Conservation (phyloP, 2,113 vertebrate species). For the Cyanoderma ruficeps region DNA sequence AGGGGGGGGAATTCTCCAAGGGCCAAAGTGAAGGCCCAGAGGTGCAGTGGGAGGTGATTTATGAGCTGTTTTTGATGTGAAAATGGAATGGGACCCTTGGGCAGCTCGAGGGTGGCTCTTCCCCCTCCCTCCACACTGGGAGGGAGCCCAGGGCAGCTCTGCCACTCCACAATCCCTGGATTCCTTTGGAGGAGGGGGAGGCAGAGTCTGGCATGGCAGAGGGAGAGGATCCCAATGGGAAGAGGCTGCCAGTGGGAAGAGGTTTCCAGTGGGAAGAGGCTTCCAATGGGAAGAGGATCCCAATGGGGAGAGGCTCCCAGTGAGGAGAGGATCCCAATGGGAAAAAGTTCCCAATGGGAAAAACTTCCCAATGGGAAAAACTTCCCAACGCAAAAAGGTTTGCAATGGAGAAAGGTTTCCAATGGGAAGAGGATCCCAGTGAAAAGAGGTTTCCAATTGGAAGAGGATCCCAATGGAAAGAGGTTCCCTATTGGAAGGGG, state of each 20-base stretch:
- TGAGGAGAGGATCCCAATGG: not conserved
- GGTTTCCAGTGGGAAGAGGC: accelerated
- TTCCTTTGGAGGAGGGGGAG: not conserved
- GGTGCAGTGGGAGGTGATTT: not conserved
- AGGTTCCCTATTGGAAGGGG: accelerated
- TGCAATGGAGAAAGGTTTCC: not conserved
- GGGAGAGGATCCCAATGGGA: not conserved
- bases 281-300: not conserved
- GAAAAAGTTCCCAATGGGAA: not conserved
- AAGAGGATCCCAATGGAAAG: accelerated
- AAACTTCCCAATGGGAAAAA: not conserved
- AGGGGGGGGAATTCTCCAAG: not conserved
- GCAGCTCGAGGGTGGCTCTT: not conserved
- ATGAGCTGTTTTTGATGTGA: not conserved
- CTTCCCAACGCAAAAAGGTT: not conserved
- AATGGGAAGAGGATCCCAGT: not conserved
- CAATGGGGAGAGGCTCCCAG: not conserved
- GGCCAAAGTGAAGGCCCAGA: accelerated
- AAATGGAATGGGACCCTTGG: not conserved
- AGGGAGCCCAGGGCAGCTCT: not conserved
- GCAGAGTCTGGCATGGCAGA: not conserved
- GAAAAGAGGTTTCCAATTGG: accelerated
- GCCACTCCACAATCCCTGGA: accelerated
- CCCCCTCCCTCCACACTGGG: not conserved
- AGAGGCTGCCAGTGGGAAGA: not conserved